A percentile compares a stretch with the other conserved stretches of the same genome.
phyloP scores from a whole-genome alignment of 2,113 vertebrate species.

The Micronycteris hirsuta region DNA sequence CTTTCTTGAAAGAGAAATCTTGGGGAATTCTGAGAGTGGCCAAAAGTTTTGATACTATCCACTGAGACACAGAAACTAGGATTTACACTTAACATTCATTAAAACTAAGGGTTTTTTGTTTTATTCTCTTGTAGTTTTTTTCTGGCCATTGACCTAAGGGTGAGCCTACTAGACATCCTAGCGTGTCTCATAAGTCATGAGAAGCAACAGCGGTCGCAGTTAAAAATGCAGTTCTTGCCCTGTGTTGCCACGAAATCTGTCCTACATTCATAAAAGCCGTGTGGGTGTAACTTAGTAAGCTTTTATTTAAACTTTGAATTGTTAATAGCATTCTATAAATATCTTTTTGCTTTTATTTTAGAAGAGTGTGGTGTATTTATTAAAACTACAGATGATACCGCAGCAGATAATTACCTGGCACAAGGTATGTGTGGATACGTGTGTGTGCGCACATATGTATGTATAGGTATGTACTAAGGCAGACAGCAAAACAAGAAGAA shows the following conservation, averaged over 20 bases:
- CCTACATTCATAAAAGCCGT: neutral
- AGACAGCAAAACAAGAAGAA: neutral
- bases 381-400: conserved; percentile 83
- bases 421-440: conserved; percentile 73
- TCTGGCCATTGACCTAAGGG: neutral
- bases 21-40: neutral
- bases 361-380: conserved; percentile 93
- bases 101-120: neutral
- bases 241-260: neutral
- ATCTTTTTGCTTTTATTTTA: conserved; percentile 78
- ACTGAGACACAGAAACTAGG: neutral
- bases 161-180: neutral
- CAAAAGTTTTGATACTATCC: neutral
- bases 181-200: neutral
- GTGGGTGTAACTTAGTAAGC: neutral
- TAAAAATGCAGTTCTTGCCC: neutral
- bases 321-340: conserved; percentile 17
- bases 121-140: neutral
- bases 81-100: neutral
- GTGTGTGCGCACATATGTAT: neutral
- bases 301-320: conserved; percentile 47
- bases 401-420: conserved; percentile 67
- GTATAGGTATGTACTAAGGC: neutral
- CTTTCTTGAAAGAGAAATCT: conserved; percentile 6
- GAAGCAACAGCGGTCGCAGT: neutral